These are phyloP conservation scores for Corella eumyota DNA, from an alignment of 23 tunicate species.

Conservation along the genomic window DNA sequence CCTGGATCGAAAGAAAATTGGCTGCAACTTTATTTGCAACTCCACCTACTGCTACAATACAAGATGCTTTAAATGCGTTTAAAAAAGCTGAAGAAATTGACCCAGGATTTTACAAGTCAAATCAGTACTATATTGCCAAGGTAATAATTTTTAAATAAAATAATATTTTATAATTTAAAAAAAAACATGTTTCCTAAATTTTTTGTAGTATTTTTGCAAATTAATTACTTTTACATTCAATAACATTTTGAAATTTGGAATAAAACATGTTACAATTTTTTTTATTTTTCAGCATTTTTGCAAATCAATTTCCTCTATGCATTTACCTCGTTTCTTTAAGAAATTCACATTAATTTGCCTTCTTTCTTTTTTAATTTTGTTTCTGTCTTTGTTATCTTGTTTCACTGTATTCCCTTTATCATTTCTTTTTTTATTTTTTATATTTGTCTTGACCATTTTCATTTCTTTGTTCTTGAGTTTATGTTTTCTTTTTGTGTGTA, in stretches of 20 bases:
- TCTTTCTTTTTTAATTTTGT: too few relatives aligned
- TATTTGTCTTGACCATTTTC: too few relatives aligned
- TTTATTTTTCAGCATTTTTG: neutral
- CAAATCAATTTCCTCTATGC: neutral
- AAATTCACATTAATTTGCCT: too few relatives aligned
- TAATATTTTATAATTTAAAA: too few relatives aligned
- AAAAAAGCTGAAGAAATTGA: slow-evolving; percentile 56
- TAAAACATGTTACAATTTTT: too few relatives aligned
- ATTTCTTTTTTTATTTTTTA: too few relatives aligned
- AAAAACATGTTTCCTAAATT: neutral
- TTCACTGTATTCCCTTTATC: too few relatives aligned
- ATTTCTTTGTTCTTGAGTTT: too few relatives aligned
- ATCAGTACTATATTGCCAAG: slow-evolving; percentile 67
- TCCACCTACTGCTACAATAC: slow-evolving; percentile 65
- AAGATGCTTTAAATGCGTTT: slow-evolving; percentile 64
- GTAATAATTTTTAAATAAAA: too few relatives aligned
- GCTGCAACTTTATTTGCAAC: slow-evolving; percentile 83
- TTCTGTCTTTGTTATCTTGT: too few relatives aligned
- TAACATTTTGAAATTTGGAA: neutral
- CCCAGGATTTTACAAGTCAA: slow-evolving; percentile 67
- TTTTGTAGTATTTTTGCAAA: neutral
- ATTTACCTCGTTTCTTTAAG: too few relatives aligned
- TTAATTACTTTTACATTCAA: neutral
- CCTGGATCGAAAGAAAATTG: slow-evolving; percentile 90
- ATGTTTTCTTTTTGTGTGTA: too few relatives aligned